A percentile compares a stretch with the other conserved stretches of the same genome.
phyloP scores from a whole-genome alignment of 2,113 vertebrate genomes.

The Laticauda laticaudata region DNA sequence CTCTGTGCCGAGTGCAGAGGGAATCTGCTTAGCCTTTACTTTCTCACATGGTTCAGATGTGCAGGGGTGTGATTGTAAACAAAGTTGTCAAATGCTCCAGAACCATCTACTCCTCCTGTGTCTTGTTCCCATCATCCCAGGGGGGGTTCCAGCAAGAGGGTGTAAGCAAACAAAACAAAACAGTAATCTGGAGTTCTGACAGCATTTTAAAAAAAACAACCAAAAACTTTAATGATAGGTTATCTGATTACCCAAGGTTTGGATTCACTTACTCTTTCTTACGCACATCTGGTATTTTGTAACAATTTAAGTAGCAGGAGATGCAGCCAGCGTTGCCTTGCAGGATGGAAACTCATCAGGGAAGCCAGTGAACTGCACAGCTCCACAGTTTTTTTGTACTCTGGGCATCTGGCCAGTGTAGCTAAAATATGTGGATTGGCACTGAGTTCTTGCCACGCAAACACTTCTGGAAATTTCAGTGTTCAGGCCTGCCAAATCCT shows the following conservation, averaged over 20 bases:
- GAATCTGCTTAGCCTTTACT: conserved; percentile 64
- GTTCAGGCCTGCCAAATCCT: conserved; percentile 82
- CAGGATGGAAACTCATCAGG: conserved; percentile 84
- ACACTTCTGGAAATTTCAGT: conserved; percentile 97
- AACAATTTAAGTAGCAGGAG: conserved; percentile 88
- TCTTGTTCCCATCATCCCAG: conserved; percentile 71
- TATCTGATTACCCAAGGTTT: conserved; percentile 78
- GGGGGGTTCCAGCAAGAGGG: conserved; percentile 76
- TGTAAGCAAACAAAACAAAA: conserved; percentile 77
- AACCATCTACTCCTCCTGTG: conserved; percentile 61
- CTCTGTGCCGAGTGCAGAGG: conserved; percentile 24
- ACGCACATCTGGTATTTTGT: conserved; percentile 87
- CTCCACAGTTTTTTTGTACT: conserved; percentile 83
- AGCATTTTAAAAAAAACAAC: conserved; percentile 56
- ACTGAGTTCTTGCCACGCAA: conserved; percentile 84
- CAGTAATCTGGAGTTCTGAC: conserved; percentile 76
- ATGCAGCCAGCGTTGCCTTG: conserved; percentile 80
- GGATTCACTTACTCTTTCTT: conserved; percentile 75
- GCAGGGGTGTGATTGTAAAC: conserved; percentile 73
- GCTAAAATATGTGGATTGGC: conserved; percentile 85
- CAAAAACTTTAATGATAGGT: conserved; percentile 82
- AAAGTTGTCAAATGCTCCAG: conserved; percentile 63
- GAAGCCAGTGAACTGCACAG: conserved; percentile 80
- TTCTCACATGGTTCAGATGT: conserved; percentile 74
- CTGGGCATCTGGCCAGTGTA: conserved; percentile 82